Conservation (phyloP, 2,888 invertebrate genomes). For the Cecidostiba fungosa region DNA sequence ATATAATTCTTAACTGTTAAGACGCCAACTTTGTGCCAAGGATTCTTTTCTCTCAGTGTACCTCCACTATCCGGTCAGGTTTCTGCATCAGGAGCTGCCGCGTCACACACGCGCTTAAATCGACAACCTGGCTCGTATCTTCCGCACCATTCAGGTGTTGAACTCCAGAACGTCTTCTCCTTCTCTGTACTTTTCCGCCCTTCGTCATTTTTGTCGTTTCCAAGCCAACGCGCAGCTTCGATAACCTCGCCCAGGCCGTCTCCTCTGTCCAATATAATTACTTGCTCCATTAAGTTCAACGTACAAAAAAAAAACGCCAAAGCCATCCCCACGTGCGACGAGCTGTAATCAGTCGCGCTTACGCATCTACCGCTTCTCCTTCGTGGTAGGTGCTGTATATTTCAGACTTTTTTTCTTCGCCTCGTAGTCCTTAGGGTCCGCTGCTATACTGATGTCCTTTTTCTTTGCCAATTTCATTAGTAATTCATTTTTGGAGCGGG, state of each 20-base stretch:
- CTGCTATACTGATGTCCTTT: not conserved
- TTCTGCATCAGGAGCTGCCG: not conserved
- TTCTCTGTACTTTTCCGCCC: not conserved
- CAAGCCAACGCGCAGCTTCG: not conserved
- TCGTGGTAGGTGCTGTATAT: not conserved
- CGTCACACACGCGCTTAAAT: not conserved
- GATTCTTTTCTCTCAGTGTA: too few relatives aligned
- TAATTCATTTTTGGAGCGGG: not conserved
- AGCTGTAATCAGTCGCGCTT: conserved; percentile 49
- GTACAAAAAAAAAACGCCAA: conserved; percentile 59
- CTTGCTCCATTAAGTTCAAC: conserved; percentile 66
- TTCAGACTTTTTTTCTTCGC: not conserved
- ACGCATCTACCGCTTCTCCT: not conserved
- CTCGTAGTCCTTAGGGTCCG: not conserved
- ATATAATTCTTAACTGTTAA: too few relatives aligned
- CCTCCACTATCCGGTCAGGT: not conserved
- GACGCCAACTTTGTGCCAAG: too few relatives aligned
- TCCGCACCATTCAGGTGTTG: not conserved
- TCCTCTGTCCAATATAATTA: conserved; percentile 66
- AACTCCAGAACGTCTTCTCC: not conserved
- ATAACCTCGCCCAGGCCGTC: conserved; percentile 23
- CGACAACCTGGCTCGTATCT: conserved; percentile 1
- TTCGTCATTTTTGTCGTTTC: not conserved
- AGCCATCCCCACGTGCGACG: not conserved
- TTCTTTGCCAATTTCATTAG: not conserved